Evolutionary conservation across 2,797 vertebrate species (phyloP).

Genomic region (Cuniculus paca): DNA sequence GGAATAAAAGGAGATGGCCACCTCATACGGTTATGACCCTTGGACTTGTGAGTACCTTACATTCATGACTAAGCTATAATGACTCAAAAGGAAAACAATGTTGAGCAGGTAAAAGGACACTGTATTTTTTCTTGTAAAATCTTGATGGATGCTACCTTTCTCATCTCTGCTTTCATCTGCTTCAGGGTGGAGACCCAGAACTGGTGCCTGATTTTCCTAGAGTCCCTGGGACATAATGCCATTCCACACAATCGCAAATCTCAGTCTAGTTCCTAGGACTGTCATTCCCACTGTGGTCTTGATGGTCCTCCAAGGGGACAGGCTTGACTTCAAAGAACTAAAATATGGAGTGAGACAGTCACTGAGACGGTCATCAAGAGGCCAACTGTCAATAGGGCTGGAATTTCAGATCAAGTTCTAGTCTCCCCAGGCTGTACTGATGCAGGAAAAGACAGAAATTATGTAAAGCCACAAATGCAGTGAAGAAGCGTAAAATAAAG

Average conservation of each 20-base stretch:
- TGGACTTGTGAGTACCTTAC: not conserved
- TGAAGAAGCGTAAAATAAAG: not conserved
- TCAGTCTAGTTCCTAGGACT: not conserved
- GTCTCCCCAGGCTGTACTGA: not conserved
- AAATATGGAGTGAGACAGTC: not conserved
- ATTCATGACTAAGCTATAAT: not conserved
- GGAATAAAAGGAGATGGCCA: not conserved
- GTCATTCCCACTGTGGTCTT: not conserved
- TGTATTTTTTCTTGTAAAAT: not conserved
- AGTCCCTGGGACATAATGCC: not conserved
- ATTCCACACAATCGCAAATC: rapidly evolving
- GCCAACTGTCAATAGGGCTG: rapidly evolving
- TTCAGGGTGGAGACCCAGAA: not conserved
- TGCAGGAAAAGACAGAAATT: not conserved
- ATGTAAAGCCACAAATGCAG: not conserved
- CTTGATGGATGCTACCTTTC: not conserved
- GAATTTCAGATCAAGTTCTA: not conserved
- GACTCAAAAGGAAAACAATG: not conserved
- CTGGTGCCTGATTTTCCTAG: not conserved
- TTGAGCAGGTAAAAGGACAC: not conserved
- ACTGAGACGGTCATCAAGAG: not conserved
- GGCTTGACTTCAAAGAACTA: not conserved
- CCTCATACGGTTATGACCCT: not conserved
- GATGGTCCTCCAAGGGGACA: not conserved
- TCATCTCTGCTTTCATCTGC: not conserved